A percentile compares a stretch with the other conserved stretches of the same genome.
Conservation (phyloP, 1,140 invertebrate genomes). For the Heliconius nattereri region DNA sequence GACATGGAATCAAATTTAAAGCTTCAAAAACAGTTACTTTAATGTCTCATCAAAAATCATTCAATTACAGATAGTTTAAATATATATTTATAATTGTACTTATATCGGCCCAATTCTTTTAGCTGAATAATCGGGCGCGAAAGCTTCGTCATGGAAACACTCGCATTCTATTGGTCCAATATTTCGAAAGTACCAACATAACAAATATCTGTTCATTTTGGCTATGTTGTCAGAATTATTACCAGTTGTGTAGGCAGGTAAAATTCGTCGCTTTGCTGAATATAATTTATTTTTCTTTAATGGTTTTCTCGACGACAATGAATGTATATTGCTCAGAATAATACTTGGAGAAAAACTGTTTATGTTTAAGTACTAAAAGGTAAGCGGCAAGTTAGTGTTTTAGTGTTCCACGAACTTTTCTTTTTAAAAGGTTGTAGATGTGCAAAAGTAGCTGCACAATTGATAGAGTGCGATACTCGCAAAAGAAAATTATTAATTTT, state of each 20-base stretch:
- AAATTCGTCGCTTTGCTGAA: constrained; percentile 76
- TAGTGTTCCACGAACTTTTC: constrained; percentile 75
- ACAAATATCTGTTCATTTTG: constrained; percentile 62
- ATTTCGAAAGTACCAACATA: constrained; percentile 72
- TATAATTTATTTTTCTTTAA: constrained; percentile 77
- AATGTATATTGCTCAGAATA: constrained; percentile 54
- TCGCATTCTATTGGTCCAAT: constrained; percentile 58
- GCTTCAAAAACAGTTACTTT: not conserved
- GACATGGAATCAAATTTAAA: not conserved
- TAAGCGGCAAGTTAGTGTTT: constrained; percentile 60
- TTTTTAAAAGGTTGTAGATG: constrained; percentile 76
- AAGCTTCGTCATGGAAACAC: constrained; percentile 71
- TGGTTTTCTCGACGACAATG: constrained; percentile 65
- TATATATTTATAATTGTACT: constrained; percentile 29
- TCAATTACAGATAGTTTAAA: constrained; percentile 27
- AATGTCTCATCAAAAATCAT: constrained; percentile 13
- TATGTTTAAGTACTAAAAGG: constrained; percentile 50
- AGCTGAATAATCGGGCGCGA: constrained; percentile 75
- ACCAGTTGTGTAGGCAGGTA: constrained; percentile 79
- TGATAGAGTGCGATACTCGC: constrained; percentile 76
- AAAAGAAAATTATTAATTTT: constrained; percentile 69
- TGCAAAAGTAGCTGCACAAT: constrained; percentile 80
- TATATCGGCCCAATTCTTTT: constrained; percentile 52
- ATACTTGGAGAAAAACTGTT: constrained; percentile 53
- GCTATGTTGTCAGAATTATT: constrained; percentile 78